A percentile compares a stretch with the other conserved stretches of the same genome.
Conservation (phyloP, 2,113 vertebrate genomes). For the Paedocypris sp. region DNA sequence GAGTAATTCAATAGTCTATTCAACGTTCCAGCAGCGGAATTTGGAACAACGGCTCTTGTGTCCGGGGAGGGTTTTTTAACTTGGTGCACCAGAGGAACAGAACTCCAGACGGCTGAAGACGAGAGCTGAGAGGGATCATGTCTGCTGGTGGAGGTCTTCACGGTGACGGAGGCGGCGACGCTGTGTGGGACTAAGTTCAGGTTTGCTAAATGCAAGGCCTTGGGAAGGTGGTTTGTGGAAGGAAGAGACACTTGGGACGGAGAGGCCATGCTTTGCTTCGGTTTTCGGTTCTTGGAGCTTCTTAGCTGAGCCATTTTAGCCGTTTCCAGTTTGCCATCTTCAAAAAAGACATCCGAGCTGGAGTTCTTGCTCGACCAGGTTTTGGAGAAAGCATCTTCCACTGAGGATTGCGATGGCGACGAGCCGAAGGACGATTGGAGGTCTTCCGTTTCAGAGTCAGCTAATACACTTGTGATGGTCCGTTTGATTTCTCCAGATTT, state of each 20-base stretch:
- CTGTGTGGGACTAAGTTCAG: conserved; percentile 94
- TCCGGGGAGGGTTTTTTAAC: conserved; percentile 70
- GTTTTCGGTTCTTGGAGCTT: conserved; percentile 39
- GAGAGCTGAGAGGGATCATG: conserved; percentile 58
- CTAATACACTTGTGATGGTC: conserved; percentile 82
- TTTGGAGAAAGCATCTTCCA: conserved; percentile 63
- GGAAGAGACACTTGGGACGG: conserved; percentile 15
- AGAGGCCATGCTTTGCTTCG: conserved; percentile 51
- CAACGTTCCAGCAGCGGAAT: conserved; percentile 69
- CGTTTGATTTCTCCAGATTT: conserved; percentile 89
- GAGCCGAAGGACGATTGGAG: conserved; percentile 70
- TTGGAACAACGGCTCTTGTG: conserved; percentile 33
- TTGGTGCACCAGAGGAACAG: conserved; percentile 87
- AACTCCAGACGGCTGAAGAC: conserved; percentile 61
- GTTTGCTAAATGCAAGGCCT: conserved; percentile 91
- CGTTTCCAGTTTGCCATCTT: conserved; percentile 42
- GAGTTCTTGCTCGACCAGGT: conserved; percentile 34
- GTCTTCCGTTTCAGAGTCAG: conserved; percentile 77
- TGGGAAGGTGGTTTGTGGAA: conserved; percentile 73
- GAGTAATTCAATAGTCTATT: conserved; percentile 76
- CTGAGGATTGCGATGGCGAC: conserved; percentile 61
- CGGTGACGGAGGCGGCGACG: conserved; percentile 77
- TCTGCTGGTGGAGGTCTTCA: conserved; percentile 61
- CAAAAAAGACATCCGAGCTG: conserved; percentile 41
- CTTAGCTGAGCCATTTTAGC: conserved; percentile 41